Evolutionary conservation across 2,113 vertebrate species (phyloP).

Genomic region (Coturnix japonica): DNA sequence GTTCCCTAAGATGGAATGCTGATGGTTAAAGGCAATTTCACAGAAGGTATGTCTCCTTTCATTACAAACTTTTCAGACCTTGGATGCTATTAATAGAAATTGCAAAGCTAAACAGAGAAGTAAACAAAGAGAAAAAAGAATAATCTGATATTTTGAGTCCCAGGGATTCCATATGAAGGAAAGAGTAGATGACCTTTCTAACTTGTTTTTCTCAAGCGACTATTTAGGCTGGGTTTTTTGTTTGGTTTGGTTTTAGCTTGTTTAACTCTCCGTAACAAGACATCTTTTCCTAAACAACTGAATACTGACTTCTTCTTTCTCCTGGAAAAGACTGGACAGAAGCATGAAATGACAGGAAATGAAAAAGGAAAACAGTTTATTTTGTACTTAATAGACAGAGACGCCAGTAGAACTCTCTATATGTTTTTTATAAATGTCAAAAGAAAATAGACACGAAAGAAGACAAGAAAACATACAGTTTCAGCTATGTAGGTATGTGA

Average conservation of each 20-base stretch:
- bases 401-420: neutral
- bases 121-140: neutral
- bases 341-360: slow-evolving; percentile 31
- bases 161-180: neutral
- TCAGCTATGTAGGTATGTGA: neutral
- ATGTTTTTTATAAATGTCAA: neutral
- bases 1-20: neutral
- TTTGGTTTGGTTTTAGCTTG: neutral
- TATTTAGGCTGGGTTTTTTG: neutral
- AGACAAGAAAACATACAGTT: neutral
- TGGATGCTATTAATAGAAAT: neutral
- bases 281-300: slow-evolving; percentile 38
- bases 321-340: neutral
- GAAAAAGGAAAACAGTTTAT: slow-evolving; percentile 46
- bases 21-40: neutral
- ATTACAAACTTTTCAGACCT: neutral
- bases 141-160: slow-evolving; percentile 15
- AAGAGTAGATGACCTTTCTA: slow-evolving; percentile 3
- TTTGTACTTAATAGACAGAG: neutral
- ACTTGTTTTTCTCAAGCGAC: slow-evolving; percentile 8
- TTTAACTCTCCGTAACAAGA: slow-evolving; percentile 35
- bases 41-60: neutral
- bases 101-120: neutral
- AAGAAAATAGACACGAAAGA: neutral
- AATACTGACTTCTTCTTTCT: slow-evolving; percentile 5